Conservation (phyloP, 2,888 invertebrate genomes). For the Blastobasis lacticolella region DNA sequence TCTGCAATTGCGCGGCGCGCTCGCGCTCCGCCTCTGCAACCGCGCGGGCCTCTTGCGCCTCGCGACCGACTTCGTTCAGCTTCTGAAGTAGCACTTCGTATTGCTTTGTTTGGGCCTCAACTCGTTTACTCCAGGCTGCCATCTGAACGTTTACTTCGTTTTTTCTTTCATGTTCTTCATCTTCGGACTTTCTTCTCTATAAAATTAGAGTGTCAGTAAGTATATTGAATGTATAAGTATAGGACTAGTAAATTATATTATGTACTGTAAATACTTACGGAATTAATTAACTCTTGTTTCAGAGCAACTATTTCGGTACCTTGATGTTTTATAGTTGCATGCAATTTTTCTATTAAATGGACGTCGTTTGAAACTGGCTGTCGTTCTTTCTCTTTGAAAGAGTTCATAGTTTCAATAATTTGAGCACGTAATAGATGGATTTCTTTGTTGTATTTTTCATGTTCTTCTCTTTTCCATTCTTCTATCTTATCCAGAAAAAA, state of each 20-base stretch:
- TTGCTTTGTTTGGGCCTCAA: slow-evolving; percentile 52
- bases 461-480: slow-evolving; percentile 69
- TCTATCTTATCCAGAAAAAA: slow-evolving; percentile 54
- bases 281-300: slow-evolving; percentile 58
- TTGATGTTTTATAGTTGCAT: slow-evolving; percentile 63
- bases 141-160: slow-evolving; percentile 49
- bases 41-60: slow-evolving; percentile 45
- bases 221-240: background rate
- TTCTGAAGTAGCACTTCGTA: slow-evolving; percentile 52
- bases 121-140: slow-evolving; percentile 44
- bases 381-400: slow-evolving; percentile 39
- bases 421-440: slow-evolving; percentile 57
- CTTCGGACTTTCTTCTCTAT: slow-evolving; percentile 36
- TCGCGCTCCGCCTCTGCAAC: slow-evolving; percentile 44
- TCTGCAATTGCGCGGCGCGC: slow-evolving; percentile 41
- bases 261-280: slow-evolving; percentile 29
- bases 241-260: background rate
- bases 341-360: slow-evolving; percentile 48
- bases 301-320: slow-evolving; percentile 64
- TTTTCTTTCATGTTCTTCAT: slow-evolving; percentile 34
- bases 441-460: slow-evolving; percentile 69
- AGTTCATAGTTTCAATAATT: slow-evolving; percentile 51
- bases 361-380: slow-evolving; percentile 27
- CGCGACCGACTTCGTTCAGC: slow-evolving; percentile 46
- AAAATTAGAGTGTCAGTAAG: slow-evolving; percentile 15